Conservation (phyloP, 1,140 invertebrate genomes). For the Pectinophora gossypiella region DNA sequence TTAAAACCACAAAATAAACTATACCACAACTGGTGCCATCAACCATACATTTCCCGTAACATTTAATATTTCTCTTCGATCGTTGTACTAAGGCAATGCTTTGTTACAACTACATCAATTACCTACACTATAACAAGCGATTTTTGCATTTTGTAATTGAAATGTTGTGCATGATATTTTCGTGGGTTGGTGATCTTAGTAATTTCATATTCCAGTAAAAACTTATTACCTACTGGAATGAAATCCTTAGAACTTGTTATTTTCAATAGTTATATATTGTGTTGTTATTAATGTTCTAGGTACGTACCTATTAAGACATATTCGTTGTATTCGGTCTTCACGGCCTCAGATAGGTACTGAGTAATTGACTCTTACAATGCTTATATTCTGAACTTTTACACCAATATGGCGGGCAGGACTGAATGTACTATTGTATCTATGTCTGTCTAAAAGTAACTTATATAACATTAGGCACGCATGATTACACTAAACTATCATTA, state of each 20-base stretch:
- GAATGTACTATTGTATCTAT: too few species aligned
- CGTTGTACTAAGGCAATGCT: conserved; percentile 1
- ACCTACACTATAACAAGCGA: too few species aligned
- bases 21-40: not conserved
- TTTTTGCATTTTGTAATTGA: too few species aligned
- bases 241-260: not conserved
- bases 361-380: not conserved
- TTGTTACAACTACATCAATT: too few species aligned
- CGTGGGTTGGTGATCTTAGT: too few species aligned
- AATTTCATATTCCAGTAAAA: not conserved
- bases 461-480: conserved; percentile 60
- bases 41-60: not conserved
- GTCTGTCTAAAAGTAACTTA: conserved; percentile 6
- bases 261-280: too few species aligned
- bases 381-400: not conserved
- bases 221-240: not conserved
- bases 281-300: too few species aligned
- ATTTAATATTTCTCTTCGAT: not conserved
- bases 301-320: too few species aligned
- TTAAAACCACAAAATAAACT: conserved; percentile 1
- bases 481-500: conserved; percentile 59
- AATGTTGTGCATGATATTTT: too few species aligned
- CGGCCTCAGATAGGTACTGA: too few species aligned
- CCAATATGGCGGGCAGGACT: not conserved
- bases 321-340: not conserved